phyloP scores from a whole-genome alignment of 2,797 vertebrate genomes.

The Mareca penelope region DNA sequence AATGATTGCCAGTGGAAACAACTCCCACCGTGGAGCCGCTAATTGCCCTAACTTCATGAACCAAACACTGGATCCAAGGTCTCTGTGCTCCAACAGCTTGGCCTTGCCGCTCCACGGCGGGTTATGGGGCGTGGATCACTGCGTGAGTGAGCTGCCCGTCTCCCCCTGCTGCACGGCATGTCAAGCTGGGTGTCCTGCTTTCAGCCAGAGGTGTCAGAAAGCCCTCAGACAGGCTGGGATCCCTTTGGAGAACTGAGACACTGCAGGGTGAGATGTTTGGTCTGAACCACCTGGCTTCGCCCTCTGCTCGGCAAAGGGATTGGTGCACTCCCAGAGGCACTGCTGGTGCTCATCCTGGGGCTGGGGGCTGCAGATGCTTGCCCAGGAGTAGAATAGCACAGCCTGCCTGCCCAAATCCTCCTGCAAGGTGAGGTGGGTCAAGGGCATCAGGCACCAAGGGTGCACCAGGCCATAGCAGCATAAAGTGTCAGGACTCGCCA shows the following conservation, averaged over 20 bases:
- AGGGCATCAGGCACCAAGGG: neutral
- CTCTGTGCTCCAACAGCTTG: neutral
- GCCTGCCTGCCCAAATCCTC: neutral
- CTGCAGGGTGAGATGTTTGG: rapidly evolving
- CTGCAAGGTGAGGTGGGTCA: no score
- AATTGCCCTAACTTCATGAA: constrained; percentile 33
- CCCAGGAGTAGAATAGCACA: no score
- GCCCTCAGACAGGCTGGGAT: neutral
- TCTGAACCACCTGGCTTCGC: neutral
- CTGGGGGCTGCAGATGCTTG: neutral
- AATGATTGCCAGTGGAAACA: constrained; percentile 60
- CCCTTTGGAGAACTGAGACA: neutral
- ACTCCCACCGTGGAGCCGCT: neutral
- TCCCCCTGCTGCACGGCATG: neutral
- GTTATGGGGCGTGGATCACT: neutral
- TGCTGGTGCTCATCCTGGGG: neutral
- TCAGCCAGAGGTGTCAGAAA: neutral
- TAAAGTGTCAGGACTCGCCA: neutral
- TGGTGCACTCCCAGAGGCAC: neutral
- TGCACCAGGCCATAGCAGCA: neutral
- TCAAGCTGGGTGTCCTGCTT: neutral
- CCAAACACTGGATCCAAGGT: neutral
- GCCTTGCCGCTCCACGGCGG: neutral
- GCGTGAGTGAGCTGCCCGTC: neutral
- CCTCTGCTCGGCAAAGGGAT: neutral